These are phyloP conservation scores for Diarsia mendica DNA, from an alignment of 2,888 invertebrate genomes.

Conservation along the genomic window DNA sequence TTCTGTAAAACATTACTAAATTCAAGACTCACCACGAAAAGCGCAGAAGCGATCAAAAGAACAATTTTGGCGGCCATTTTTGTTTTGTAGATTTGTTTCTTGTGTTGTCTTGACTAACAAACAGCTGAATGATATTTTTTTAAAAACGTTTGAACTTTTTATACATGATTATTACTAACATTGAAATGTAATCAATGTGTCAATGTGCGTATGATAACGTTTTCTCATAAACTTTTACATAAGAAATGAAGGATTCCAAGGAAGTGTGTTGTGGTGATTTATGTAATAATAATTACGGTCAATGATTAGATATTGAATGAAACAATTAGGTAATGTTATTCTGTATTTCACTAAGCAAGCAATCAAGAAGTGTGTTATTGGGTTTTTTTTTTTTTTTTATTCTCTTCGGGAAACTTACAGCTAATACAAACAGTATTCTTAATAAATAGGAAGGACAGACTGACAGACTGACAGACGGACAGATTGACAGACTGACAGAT, in stretches of 20 bases:
- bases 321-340: neutral
- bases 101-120: neutral
- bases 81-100: slow-evolving; percentile 3
- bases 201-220: slow-evolving; percentile 5
- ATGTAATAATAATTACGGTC: neutral
- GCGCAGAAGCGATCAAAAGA: slow-evolving; percentile 35
- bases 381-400: no score
- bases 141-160: slow-evolving; percentile 12
- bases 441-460: no score
- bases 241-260: neutral
- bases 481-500: no score
- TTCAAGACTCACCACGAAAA: slow-evolving; percentile 36
- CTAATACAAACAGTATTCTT: no score
- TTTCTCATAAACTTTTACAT: neutral
- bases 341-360: no score
- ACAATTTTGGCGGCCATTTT: slow-evolving; percentile 49
- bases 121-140: slow-evolving; percentile 41
- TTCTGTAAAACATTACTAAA: neutral
- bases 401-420: no score
- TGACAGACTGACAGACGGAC: no score
- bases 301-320: neutral
- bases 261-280: neutral
- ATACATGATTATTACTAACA: slow-evolving; percentile 41
- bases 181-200: slow-evolving; percentile 16
- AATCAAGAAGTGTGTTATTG: no score